A percentile compares a stretch with the other conserved stretches of the same genome.
phyloP scores from a whole-genome alignment of 2,888 invertebrate species.

The Mythimna vitellina region DNA sequence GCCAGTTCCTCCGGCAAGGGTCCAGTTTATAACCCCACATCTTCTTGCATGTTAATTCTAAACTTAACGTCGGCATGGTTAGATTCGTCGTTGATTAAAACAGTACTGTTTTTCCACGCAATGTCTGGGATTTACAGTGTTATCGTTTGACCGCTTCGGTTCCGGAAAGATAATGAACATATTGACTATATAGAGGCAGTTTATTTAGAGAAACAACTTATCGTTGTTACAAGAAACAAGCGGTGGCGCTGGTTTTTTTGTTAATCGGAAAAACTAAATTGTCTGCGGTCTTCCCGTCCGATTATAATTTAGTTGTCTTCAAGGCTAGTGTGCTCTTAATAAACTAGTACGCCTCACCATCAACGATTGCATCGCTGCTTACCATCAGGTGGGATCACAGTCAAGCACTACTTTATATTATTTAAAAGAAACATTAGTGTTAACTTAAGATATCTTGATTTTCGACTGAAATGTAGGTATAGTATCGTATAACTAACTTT shows the following conservation, averaged over 20 bases:
- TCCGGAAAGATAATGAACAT: conserved; percentile 39
- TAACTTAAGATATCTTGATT: conserved; percentile 6
- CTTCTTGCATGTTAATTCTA: conserved; percentile 30
- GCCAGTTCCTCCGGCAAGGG: too few species aligned
- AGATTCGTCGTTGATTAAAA: conserved; percentile 39
- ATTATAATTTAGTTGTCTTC: too few species aligned
- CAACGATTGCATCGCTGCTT: too few species aligned
- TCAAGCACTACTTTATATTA: background rate
- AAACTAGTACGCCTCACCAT: too few species aligned
- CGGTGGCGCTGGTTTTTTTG: background rate
- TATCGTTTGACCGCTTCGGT: conserved; percentile 33
- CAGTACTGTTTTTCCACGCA: conserved; percentile 32
- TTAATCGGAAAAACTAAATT: background rate
- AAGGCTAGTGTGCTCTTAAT: too few species aligned
- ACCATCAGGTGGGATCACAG: too few species aligned
- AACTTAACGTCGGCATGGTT: conserved; percentile 17
- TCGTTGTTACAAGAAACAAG: conserved; percentile 18
- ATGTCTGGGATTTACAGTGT: conserved; percentile 12
- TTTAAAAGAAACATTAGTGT: background rate
- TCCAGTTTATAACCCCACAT: too few species aligned
- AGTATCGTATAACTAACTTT: background rate
- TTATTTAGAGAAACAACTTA: conserved; percentile 23
- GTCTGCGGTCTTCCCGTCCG: too few species aligned
- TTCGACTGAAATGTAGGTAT: background rate
- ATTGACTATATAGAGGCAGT: conserved; percentile 23